phyloP scores from a whole-genome alignment of 2,113 vertebrate species.

The Crotophaga sulcirostris region DNA sequence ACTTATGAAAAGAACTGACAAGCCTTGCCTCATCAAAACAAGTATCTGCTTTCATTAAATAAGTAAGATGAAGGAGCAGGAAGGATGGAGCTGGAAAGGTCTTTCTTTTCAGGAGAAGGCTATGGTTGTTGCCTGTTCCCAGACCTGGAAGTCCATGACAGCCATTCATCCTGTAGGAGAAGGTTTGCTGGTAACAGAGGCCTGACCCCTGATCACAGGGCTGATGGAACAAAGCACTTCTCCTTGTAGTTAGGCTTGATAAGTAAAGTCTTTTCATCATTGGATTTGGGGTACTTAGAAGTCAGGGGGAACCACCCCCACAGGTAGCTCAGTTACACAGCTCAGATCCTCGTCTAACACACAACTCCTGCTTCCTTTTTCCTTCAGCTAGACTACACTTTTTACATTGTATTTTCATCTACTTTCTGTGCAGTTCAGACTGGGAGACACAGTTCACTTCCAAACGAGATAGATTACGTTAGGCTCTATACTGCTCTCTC shows the following conservation, averaged over 20 bases:
- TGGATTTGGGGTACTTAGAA: neutral
- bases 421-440: neutral
- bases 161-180: neutral
- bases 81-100: neutral
- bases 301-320: neutral
- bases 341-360: neutral
- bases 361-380: neutral
- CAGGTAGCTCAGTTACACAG: neutral
- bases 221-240: neutral
- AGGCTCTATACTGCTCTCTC: neutral
- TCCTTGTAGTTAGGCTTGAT: neutral
- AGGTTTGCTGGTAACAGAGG: neutral
- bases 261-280: neutral
- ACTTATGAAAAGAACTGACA: neutral
- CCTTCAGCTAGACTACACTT: neutral
- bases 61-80: neutral
- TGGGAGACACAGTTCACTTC: neutral
- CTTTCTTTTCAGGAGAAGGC: neutral
- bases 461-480: neutral
- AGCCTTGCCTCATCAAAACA: neutral
- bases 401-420: neutral
- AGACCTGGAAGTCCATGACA: neutral
- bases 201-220: fast-evolving
- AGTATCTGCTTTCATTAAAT: neutral
- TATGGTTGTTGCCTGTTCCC: neutral